Conservation (phyloP, 2,113 vertebrate genomes). For the Platycercus adscitus region DNA sequence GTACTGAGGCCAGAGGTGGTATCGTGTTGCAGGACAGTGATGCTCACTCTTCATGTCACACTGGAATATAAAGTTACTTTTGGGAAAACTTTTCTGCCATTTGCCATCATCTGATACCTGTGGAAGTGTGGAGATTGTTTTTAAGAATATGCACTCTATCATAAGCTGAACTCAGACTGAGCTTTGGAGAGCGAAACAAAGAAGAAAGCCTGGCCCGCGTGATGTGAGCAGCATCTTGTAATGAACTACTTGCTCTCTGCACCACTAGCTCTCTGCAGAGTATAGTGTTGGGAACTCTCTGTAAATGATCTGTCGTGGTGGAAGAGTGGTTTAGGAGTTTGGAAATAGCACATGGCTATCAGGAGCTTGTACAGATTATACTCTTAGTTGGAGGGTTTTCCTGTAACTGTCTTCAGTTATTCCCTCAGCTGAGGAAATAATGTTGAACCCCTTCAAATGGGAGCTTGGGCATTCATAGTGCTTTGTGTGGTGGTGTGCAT, state of each 20-base stretch:
- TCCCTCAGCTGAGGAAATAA: neutral
- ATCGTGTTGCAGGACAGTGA: neutral
- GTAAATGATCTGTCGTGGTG: neutral
- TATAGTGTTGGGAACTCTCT: neutral
- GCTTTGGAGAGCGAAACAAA: neutral
- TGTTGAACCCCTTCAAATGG: neutral
- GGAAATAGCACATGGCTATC: neutral
- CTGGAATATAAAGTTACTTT: neutral
- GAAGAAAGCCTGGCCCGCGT: neutral
- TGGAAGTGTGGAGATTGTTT: neutral
- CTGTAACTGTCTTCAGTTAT: neutral
- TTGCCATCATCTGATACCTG: neutral
- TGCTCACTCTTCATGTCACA: neutral
- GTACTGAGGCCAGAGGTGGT: neutral
- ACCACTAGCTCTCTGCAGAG: neutral
- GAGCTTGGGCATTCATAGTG: neutral
- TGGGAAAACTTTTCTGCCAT: neutral
- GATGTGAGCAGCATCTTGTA: neutral
- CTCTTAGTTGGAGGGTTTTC: neutral
- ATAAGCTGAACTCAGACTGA: neutral
- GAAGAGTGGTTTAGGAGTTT: neutral
- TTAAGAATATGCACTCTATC: neutral
- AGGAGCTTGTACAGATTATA: neutral
- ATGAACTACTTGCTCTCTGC: neutral
- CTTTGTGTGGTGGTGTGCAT: neutral